A percentile compares a stretch with the other conserved stretches of the same genome.
phyloP scores from a whole-genome alignment of 2,797 vertebrate species.

The Anguilla anguilla region DNA sequence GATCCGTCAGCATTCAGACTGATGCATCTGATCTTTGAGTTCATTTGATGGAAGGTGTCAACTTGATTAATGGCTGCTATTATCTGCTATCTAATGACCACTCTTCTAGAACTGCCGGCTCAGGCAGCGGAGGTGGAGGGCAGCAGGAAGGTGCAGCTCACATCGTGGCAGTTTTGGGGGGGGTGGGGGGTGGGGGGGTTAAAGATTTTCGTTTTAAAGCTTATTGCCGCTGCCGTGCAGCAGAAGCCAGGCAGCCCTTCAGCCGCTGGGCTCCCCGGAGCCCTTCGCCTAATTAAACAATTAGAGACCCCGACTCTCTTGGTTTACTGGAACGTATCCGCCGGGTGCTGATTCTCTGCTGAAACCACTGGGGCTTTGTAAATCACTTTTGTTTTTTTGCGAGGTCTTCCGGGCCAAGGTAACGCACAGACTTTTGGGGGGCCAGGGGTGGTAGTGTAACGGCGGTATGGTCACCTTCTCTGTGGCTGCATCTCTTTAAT shows the following conservation, averaged over 20 bases:
- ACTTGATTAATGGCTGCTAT: slow-evolving; percentile 17
- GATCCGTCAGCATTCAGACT: not conserved
- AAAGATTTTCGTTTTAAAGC: not conserved
- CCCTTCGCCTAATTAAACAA: not conserved
- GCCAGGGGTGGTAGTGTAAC: not conserved
- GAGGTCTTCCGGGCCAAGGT: not conserved
- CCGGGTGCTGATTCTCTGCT: not conserved
- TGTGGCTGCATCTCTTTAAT: not conserved
- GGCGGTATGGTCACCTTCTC: not conserved
- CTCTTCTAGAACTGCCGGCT: not conserved
- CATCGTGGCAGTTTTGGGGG: not conserved
- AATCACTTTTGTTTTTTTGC: not conserved
- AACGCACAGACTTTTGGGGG: not conserved
- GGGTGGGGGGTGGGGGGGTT: not conserved
- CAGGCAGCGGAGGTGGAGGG: not conserved
- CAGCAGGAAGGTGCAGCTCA: not conserved
- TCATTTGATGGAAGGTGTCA: slow-evolving; percentile 8
- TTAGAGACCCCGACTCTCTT: not conserved
- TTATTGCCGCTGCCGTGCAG: not conserved
- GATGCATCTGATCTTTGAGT: slow-evolving; percentile 16
- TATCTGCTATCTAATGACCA: not conserved
- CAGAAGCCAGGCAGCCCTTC: not conserved
- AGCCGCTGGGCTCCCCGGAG: not conserved
- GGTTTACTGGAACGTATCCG: not conserved
- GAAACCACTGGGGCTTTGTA: not conserved